phyloP scores from a whole-genome alignment of 92 coral and sea anemone species.

The Galaxea fascicularis region DNA sequence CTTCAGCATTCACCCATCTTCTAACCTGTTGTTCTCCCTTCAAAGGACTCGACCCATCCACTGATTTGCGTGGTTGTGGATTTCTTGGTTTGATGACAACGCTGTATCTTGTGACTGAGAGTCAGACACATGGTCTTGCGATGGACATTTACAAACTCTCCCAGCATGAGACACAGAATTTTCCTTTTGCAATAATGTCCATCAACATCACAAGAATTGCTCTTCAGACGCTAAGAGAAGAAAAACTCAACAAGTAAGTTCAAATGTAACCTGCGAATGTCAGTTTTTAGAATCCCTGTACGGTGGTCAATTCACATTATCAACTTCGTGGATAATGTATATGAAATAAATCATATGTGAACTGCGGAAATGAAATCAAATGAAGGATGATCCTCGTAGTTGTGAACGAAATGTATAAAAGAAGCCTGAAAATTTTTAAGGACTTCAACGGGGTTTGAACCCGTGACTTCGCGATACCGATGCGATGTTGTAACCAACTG shows the following conservation, averaged over 20 bases:
- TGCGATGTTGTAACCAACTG: no score
- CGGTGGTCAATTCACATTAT: no score
- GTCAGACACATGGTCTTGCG: constrained; percentile 84
- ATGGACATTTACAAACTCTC: constrained; percentile 90
- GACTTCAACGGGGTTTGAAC: no score
- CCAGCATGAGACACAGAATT: constrained; percentile 97
- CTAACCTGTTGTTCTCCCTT: background rate
- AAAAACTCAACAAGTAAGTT: constrained; percentile 88
- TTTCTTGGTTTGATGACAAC: constrained; percentile 92
- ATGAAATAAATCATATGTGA: no score
- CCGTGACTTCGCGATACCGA: no score
- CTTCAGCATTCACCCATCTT: background rate
- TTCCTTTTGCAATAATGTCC: constrained; percentile 96
- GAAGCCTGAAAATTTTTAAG: no score
- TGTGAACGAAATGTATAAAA: no score
- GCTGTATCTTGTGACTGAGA: constrained; percentile 84
- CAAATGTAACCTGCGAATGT: background rate
- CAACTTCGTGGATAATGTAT: no score
- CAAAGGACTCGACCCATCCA: constrained; percentile 94
- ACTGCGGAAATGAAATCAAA: no score
- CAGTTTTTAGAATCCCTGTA: no score
- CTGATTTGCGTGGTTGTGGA: constrained; percentile 98
- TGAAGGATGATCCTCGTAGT: no score
- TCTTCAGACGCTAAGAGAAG: constrained; percentile 91
- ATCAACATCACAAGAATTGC: constrained; percentile 97